Evolutionary conservation across 2,113 vertebrate species (phyloP), one percentile per base, ranked within the genome.

Genomic region (Eretmochelys imbricata): DNA sequence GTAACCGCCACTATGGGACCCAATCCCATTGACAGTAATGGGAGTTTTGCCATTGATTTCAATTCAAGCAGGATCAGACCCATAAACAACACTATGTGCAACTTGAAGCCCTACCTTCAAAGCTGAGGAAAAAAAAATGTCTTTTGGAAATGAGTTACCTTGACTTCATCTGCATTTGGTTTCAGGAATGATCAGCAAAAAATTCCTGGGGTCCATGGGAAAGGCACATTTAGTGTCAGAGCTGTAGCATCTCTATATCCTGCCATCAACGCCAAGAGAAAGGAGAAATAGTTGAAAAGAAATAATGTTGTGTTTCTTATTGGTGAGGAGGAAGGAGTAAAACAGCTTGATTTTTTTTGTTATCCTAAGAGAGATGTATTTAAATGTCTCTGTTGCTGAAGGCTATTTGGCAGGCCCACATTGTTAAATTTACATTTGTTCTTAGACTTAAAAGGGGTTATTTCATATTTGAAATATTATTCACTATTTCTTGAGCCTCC

Each of bases 181-280:
- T 97, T 95, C 84, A 90, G 93, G 82, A 50, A 88, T 89, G 75
- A 93, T 84, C 83, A 89, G 65, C 54, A 75, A 84, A 90, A 69
- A 88, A 75, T 95, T 96, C 89, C 89, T 97, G 87, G 96, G 95
- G 87, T 91, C 13, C 12, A 93, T 90, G 55, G 95, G 55, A 95
- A 93, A 27, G 69, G 5, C 46, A 76, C 62, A 35, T 93, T 96
- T 90, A 80, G 48, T 59, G 25, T 91, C 42, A 87, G 80, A 94
- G 81, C 25, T 80, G 59, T 82, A 88, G 80, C 27, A 54, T 90
- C 46, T 84, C 1, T 29, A 2, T 48, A 8, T 24, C 48, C 46
- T 62, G 90, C 92, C 55, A 91, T 80, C 91, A 80, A 31, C 85
- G 86, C 49, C 72, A 87, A 96, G 54, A 80, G 93, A 94, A 89